These are phyloP conservation scores for Mythimna lalbum DNA, from an alignment of 2,888 invertebrate genomes.

Conservation along the genomic window DNA sequence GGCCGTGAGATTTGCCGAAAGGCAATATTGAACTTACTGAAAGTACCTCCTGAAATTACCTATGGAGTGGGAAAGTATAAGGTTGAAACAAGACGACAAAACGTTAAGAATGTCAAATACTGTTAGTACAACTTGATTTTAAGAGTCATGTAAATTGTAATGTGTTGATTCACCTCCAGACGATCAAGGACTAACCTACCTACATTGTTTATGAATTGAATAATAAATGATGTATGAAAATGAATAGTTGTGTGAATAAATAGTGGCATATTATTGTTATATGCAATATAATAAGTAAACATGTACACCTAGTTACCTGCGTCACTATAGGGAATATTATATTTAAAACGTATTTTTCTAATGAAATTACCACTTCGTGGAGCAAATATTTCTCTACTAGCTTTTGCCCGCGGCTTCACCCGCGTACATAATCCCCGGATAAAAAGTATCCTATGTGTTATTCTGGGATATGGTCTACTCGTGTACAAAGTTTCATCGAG, in stretches of 20 bases:
- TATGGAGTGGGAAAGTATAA: slow-evolving; percentile 58
- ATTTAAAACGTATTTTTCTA: slow-evolving; percentile 2
- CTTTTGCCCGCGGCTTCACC: no score
- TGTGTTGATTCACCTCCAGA: slow-evolving; percentile 39
- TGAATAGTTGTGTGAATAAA: slow-evolving; percentile 7
- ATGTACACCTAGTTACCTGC: background rate
- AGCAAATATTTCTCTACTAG: background rate
- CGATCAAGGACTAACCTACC: slow-evolving; percentile 22
- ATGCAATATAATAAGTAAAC: slow-evolving; percentile 14
- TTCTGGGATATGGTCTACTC: no score
- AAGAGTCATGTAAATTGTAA: slow-evolving; percentile 11
- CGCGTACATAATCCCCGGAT: no score
- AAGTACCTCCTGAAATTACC: slow-evolving; percentile 65
- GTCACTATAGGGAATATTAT: background rate
- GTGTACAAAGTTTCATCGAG: no score
- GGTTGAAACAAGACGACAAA: slow-evolving; percentile 43
- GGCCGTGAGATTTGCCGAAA: slow-evolving; percentile 58
- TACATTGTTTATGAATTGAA: slow-evolving; percentile 49
- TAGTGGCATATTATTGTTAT: slow-evolving; percentile 15
- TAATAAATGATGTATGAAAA: slow-evolving; percentile 24
- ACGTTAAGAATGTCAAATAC: slow-evolving; percentile 35
- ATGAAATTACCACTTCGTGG: background rate
- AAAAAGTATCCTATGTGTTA: no score
- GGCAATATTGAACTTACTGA: slow-evolving; percentile 71
- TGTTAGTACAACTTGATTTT: slow-evolving; percentile 10